phyloP scores from a whole-genome alignment of 2,113 vertebrate species.

The Pagrus major region DNA sequence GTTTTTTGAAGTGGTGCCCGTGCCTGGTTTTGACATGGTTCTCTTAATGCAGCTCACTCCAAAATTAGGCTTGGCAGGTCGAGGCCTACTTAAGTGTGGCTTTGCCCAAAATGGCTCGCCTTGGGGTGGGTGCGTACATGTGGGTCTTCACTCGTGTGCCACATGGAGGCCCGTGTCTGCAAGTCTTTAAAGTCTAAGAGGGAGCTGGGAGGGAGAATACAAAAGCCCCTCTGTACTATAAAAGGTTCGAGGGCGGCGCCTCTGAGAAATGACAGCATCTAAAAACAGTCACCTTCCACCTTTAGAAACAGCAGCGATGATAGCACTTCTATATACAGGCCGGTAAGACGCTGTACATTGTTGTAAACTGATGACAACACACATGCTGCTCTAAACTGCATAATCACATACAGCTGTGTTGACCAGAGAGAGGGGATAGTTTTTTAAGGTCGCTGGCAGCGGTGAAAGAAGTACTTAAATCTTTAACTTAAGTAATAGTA shows the following conservation, averaged over 20 bases:
- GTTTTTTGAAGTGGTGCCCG: slow-evolving; percentile 79
- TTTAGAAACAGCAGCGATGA: slow-evolving; percentile 36
- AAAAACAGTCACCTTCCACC: slow-evolving; percentile 51
- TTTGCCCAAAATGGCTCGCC: slow-evolving; percentile 76
- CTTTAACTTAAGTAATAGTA: no score
- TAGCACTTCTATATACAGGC: slow-evolving; percentile 14
- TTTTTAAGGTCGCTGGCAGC: slow-evolving; percentile 2
- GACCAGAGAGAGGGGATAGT: not conserved
- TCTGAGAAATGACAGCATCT: slow-evolving; percentile 49
- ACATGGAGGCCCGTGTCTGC: slow-evolving; percentile 62
- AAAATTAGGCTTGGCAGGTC: slow-evolving; percentile 82
- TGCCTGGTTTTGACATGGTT: slow-evolving; percentile 75
- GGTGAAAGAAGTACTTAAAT: no score
- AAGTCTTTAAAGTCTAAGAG: slow-evolving; percentile 69
- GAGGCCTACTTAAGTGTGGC: slow-evolving; percentile 76
- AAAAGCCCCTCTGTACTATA: slow-evolving; percentile 77
- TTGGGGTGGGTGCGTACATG: slow-evolving; percentile 52
- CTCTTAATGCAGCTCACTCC: slow-evolving; percentile 72
- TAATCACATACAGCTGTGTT: slow-evolving; percentile 42
- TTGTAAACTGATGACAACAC: slow-evolving; percentile 29
- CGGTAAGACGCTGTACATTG: slow-evolving; percentile 7
- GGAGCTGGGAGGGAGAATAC: slow-evolving; percentile 65
- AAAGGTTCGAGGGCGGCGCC: slow-evolving; percentile 49
- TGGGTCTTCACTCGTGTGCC: slow-evolving; percentile 54
- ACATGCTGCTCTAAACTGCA: not conserved